Evolutionary conservation across 2,113 vertebrate species (phyloP).

Genomic region (Pogonocichla stellata): DNA sequence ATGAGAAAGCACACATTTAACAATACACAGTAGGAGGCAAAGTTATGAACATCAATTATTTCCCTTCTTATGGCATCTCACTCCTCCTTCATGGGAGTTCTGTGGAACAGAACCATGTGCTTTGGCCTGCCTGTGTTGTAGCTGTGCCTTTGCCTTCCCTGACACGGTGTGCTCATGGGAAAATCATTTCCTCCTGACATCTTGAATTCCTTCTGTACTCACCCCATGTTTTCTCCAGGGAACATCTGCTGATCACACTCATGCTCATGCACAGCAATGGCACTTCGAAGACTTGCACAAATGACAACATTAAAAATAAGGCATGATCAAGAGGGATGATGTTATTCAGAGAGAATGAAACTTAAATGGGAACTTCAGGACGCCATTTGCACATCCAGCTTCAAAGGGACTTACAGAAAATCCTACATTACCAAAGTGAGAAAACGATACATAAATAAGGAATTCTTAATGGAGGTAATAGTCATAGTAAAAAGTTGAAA

Average conservation of each 20-base stretch:
- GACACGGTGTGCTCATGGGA: fast-evolving
- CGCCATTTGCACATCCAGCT: not conserved
- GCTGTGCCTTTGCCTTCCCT: not conserved
- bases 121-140: not conserved
- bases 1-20: not conserved
- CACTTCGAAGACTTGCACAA: not conserved
- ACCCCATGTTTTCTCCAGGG: not conserved
- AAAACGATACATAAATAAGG: not conserved
- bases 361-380: not conserved
- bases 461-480: not conserved
- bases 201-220: not conserved
- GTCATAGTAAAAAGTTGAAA: not conserved
- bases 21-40: not conserved
- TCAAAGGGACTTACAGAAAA: not conserved
- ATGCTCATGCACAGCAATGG: not conserved
- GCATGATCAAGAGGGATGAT: not conserved
- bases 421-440: not conserved
- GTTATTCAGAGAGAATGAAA: not conserved
- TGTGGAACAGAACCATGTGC: not conserved
- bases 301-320: not conserved
- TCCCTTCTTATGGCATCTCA: not conserved
- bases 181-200: not conserved
- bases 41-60: not conserved
- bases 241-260: not conserved
- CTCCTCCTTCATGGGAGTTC: not conserved